phyloP scores from a whole-genome alignment of 1,140 invertebrate genomes.

The Drosophila setifemur region DNA sequence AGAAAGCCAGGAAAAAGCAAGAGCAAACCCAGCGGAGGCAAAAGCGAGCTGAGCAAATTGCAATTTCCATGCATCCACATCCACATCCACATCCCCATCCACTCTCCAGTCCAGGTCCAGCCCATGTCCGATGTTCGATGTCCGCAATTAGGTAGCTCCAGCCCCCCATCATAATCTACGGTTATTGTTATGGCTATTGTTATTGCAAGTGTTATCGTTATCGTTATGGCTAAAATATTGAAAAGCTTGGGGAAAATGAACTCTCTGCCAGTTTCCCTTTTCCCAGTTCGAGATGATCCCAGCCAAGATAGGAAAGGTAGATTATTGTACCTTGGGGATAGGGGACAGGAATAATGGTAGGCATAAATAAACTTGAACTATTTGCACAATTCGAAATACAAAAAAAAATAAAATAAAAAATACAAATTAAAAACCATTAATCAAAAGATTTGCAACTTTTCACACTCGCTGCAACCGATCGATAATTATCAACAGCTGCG shows the following conservation, averaged over 20 bases:
- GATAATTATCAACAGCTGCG: conserved; percentile 38
- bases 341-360: no score
- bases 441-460: conserved; percentile 13
- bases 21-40: not conserved
- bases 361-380: no score
- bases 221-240: conserved; percentile 34
- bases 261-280: not conserved
- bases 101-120: not conserved
- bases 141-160: conserved; percentile 42
- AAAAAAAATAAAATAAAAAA: no score
- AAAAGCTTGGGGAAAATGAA: conserved; percentile 6
- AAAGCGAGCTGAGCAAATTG: conserved; percentile 40
- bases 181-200: conserved; percentile 60
- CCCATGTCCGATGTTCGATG: conserved; percentile 12
- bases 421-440: not conserved
- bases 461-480: conserved; percentile 22
- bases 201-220: conserved; percentile 30
- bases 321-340: no score
- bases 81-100: not conserved
- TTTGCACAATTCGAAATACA: no score
- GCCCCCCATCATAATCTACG: conserved; percentile 52
- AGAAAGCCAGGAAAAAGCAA: not conserved
- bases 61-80: conserved; percentile 48
- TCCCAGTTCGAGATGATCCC: not conserved
- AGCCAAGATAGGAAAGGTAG: no score